A percentile compares a stretch with the other conserved stretches of the same genome.
Evolutionary conservation across 2,797 vertebrate species (phyloP).

Genomic region (Hippocampus kuda): DNA sequence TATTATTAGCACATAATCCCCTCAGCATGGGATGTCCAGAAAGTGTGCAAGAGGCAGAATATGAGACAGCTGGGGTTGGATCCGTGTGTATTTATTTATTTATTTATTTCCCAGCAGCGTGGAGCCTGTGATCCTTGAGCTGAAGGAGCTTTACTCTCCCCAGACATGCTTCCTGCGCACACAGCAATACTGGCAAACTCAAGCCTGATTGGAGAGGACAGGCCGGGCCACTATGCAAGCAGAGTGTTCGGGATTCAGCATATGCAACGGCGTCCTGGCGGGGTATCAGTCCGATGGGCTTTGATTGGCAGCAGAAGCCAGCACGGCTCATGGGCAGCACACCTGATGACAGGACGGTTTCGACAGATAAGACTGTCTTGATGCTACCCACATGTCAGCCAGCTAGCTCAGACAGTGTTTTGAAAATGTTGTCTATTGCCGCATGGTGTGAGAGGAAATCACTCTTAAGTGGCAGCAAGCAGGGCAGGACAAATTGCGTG

Average conservation of each 20-base stretch:
- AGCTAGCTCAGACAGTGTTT: conserved; percentile 34
- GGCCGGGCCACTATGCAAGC: conserved; percentile 36
- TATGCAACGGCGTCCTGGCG: conserved; percentile 36
- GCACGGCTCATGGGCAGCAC: conserved; percentile 29
- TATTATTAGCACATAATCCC: conserved; percentile 3
- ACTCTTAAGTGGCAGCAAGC: conserved; percentile 26
- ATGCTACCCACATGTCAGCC: conserved; percentile 32
- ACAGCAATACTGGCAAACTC: conserved; percentile 48
- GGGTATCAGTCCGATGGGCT: conserved; percentile 34
- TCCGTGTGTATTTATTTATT: conserved; percentile 5
- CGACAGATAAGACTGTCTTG: conserved; percentile 41
- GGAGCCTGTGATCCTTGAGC: conserved; percentile 37
- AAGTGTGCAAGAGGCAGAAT: conserved; percentile 45
- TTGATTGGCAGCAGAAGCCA: conserved; percentile 45
- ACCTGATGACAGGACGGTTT: conserved; percentile 44
- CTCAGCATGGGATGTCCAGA: conserved; percentile 12
- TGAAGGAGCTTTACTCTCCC: conserved; percentile 42
- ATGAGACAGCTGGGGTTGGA: conserved; percentile 15
- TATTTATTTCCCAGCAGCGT: conserved; percentile 12
- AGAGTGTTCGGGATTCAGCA: conserved; percentile 31
- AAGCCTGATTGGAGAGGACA: conserved; percentile 57
- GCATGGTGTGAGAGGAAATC: conserved; percentile 31
- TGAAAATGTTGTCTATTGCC: conserved; percentile 25
- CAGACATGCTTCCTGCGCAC: conserved; percentile 50
- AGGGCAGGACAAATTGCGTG: conserved; percentile 30